phyloP scores from a whole-genome alignment of 2,113 vertebrate genomes.

The Polypterus bichir region DNA sequence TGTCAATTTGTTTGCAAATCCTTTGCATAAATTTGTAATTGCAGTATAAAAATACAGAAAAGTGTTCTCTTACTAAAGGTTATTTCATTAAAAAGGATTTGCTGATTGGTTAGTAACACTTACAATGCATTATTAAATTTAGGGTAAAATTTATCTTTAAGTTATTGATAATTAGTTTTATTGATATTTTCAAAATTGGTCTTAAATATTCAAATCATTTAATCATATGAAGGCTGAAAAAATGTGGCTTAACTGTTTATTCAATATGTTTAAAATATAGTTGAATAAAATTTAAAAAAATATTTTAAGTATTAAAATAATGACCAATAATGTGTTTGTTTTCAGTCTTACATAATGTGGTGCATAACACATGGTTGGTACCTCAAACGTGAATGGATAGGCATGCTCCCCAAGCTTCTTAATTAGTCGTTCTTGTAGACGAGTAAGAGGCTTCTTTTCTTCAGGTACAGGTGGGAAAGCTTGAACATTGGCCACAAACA shows the following conservation, averaged over 20 bases:
- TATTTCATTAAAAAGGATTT: too few species aligned
- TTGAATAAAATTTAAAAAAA: background rate
- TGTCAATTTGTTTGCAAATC: too few species aligned
- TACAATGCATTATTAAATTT: too few species aligned
- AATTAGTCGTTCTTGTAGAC: conserved; percentile 84
- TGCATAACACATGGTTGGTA: conserved; percentile 18
- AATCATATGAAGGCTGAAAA: too few species aligned
- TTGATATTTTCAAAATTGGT: too few species aligned
- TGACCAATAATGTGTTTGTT: background rate
- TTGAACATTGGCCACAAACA: conserved; percentile 79
- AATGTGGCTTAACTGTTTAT: background rate
- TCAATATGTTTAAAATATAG: background rate
- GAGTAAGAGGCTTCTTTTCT: conserved; percentile 67
- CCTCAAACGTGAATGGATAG: conserved; percentile 88
- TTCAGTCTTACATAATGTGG: background rate
- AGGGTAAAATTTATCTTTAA: too few species aligned
- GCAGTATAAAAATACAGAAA: too few species aligned
- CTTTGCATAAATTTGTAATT: too few species aligned
- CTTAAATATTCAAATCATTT: too few species aligned
- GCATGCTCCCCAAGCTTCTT: conserved; percentile 90
- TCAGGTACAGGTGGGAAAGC: conserved; percentile 71
- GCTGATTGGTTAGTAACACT: too few species aligned
- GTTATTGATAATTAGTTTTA: too few species aligned
- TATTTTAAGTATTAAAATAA: background rate
- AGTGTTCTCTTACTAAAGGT: too few species aligned